These are phyloP conservation scores for Dreissena rostriformis DNA, from an alignment of 1,140 invertebrate genomes.

Conservation along the genomic window DNA sequence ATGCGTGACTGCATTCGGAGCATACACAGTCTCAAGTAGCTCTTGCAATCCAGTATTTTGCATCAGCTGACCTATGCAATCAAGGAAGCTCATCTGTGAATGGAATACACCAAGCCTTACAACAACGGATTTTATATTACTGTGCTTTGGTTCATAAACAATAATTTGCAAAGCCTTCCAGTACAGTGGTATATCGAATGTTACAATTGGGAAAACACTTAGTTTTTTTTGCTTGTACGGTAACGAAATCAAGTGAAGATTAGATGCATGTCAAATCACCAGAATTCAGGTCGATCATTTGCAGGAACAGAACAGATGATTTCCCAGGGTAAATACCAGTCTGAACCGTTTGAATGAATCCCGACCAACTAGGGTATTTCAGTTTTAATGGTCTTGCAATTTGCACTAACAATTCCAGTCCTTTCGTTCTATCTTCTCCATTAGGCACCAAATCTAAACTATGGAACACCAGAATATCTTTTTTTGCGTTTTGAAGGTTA, in stretches of 20 bases:
- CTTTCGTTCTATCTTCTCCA: neutral
- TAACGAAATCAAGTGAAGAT: constrained; percentile 67
- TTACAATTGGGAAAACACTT: constrained; percentile 60
- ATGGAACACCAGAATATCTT: neutral
- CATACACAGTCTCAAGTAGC: constrained; percentile 63
- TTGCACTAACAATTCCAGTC: constrained; percentile 47
- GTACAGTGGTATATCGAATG: constrained; percentile 70
- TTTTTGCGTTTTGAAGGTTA: neutral
- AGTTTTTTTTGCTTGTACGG: constrained; percentile 42
- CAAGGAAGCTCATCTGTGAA: constrained; percentile 61
- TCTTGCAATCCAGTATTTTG: constrained; percentile 56
- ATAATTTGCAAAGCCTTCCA: constrained; percentile 63
- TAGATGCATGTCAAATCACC: constrained; percentile 67
- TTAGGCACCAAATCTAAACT: neutral
- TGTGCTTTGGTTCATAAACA: constrained; percentile 43
- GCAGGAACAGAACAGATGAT: neutral
- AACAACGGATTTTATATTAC: constrained; percentile 49
- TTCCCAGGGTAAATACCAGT: neutral
- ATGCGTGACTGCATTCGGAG: constrained; percentile 73
- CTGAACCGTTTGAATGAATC: neutral
- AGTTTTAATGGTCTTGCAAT: constrained; percentile 15
- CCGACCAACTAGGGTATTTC: neutral
- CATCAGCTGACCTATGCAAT: constrained; percentile 57
- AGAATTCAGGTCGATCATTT: constrained; percentile 68
- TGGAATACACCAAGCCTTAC: constrained; percentile 63